A percentile compares a stretch with the other conserved stretches of the same genome.
Conservation (phyloP, 30 jellyfish, hydroid and myxozoan genomes). For the Rhopilema esculentum region DNA sequence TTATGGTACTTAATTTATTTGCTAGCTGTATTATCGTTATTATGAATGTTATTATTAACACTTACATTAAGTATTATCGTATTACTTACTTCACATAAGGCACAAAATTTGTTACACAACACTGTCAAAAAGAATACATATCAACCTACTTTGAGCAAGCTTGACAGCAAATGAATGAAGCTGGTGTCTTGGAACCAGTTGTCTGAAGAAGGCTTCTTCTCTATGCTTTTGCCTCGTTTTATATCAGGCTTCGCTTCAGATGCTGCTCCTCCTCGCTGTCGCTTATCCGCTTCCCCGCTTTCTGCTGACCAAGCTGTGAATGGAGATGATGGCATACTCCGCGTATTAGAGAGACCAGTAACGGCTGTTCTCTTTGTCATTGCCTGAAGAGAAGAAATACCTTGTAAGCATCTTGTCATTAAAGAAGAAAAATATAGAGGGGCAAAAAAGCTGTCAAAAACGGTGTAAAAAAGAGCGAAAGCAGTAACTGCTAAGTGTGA, state of each 20-base stretch:
- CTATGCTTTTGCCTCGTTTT: conserved; percentile 45
- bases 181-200: conserved; percentile 44
- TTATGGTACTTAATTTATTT: too few species aligned
- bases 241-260: conserved; percentile 27
- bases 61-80: neutral
- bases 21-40: too few species aligned
- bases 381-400: conserved; percentile 24
- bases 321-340: conserved; percentile 49
- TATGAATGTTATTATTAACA: neutral
- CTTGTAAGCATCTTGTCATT: too few species aligned
- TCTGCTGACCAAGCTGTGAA: conserved; percentile 72
- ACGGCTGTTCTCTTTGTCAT: conserved; percentile 50
- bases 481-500: neutral
- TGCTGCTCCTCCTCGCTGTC: conserved; percentile 39
- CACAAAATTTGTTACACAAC: neutral
- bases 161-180: conserved; percentile 39
- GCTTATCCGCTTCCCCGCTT: conserved; percentile 11
- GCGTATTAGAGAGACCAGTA: conserved; percentile 4
- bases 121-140: neutral
- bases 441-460: too few species aligned
- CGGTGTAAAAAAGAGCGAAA: neutral
- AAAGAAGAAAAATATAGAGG: too few species aligned
- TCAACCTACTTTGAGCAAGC: conserved; percentile 11
- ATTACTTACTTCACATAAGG: neutral
- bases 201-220: conserved; percentile 37